Base-by-base conservation (phyloP, 2,113 vertebrate genomes). In the Leucoraja erinaceus region DNA sequence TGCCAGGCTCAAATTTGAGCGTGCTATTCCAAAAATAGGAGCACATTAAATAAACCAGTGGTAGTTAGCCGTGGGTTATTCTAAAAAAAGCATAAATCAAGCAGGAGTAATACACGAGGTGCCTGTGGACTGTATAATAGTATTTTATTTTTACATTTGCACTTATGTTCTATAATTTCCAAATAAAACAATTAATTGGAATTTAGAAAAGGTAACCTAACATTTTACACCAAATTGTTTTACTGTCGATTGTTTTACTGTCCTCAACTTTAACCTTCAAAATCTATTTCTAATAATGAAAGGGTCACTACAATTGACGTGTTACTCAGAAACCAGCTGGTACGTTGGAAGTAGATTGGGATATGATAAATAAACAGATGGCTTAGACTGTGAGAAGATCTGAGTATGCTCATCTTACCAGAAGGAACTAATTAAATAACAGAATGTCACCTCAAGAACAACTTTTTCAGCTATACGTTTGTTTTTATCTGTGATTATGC, bases 401-500 rank as follows among this genome's bases (percentile, higher is more conserved):
- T 75, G 10, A 81, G 84, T 4, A 54, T 0, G 0, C 5, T 92
- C 0, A 93, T 93, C 72, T 90, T 93, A 93, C 93, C 28, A 63
- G 70, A 93, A 47, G n/a, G 93, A 70, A 93, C 0, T n/a, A 22
- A 93, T 92, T 93, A 81, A 90, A 93, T 93, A 72, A 68, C 90
- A 91, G 66, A 91, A 72, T 91, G 90, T 91, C 90, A 91, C 90
- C 90, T 91, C 38, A 68, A 91, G 38, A 91, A 38, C 90, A 91
- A 91, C 68, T 91, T 91, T 47, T 54, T 72, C 66, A 91, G 16
- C 5, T 31, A 12, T 72, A 54, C 68, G 28, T 91, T 72, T 74
- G 72, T 91, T 74, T 91, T 91, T 91, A 72, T 91, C 90, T 91
- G 10, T 91, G 70, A 91, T 91, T 91, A 91, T 91, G 22, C 12